Evolutionary conservation across 2,113 vertebrate species (phyloP).

Genomic region (Trichechus manatus): DNA sequence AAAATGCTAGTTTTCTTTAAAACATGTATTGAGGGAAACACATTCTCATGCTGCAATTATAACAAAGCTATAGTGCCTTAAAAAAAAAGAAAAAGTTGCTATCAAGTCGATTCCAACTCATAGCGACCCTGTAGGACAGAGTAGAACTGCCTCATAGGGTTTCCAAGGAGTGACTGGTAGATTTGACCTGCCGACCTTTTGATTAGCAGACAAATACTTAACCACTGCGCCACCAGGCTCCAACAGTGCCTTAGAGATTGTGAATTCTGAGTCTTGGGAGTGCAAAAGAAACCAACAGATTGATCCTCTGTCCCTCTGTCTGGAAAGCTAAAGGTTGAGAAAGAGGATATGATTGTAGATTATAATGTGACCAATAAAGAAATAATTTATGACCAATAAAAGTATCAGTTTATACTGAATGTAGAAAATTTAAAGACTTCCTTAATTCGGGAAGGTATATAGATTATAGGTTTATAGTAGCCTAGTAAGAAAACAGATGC

Average conservation of each 20-base stretch:
- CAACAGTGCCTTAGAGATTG: neutral
- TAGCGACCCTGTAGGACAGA: no score
- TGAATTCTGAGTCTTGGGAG: neutral
- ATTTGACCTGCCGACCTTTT: no score
- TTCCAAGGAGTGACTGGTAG: no score
- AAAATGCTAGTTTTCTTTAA: slow-evolving; percentile 4
- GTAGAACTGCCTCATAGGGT: no score
- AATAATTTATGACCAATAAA: slow-evolving; percentile 17
- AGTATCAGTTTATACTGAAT: neutral
- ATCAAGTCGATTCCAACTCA: no score
- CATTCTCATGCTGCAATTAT: neutral
- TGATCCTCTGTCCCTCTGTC: neutral
- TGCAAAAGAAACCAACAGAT: neutral
- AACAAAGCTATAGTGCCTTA: neutral
- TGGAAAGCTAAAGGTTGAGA: slow-evolving; percentile 17
- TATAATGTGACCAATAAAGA: neutral
- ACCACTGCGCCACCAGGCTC: no score
- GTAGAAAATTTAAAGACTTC: neutral
- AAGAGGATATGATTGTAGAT: neutral
- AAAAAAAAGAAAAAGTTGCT: no score
- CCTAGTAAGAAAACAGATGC: slow-evolving; percentile 31
- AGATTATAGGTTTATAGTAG: slow-evolving; percentile 13
- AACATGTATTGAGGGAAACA: neutral
- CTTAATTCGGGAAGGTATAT: neutral
- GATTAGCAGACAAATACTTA: no score